These are phyloP conservation scores for Saxidomus purpurata DNA, from an alignment of 1,140 invertebrate species.

Conservation along the genomic window DNA sequence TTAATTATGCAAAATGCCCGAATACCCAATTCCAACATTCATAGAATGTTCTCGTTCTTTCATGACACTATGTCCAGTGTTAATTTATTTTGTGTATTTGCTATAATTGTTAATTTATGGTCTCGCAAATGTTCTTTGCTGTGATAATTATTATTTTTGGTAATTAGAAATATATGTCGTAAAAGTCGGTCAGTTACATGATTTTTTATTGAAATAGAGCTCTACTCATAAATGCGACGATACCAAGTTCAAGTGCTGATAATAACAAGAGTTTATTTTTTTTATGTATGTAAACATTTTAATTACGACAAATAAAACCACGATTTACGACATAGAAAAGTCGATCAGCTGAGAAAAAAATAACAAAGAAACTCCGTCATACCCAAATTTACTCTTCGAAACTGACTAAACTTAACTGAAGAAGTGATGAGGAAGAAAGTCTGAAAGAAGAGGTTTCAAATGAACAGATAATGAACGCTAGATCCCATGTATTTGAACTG, in stretches of 20 bases:
- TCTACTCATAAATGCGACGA: no score
- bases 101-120: no score
- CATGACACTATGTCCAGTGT: no score
- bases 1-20: no score
- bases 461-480: conserved; percentile 72
- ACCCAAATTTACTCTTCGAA: conserved; percentile 11
- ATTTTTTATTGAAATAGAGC: no score
- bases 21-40: no score
- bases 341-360: conserved; percentile 56
- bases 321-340: conserved; percentile 8
- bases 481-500: conserved; percentile 75
- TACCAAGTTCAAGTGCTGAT: no score
- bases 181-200: conserved; percentile 21
- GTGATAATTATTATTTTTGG: background rate
- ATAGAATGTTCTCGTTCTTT: no score
- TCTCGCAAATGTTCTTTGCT: no score
- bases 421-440: conserved; percentile 15
- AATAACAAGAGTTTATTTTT: no score
- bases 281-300: no score
- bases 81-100: no score
- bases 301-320: conserved; percentile 64
- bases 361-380: conserved; percentile 65
- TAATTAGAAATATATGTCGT: background rate
- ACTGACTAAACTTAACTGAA: background rate
- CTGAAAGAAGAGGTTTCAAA: background rate